Evolutionary conservation across 2,888 invertebrate species (phyloP), one percentile per base, ranked within the genome.

Genomic region (Phytoseiulus persimilis): DNA sequence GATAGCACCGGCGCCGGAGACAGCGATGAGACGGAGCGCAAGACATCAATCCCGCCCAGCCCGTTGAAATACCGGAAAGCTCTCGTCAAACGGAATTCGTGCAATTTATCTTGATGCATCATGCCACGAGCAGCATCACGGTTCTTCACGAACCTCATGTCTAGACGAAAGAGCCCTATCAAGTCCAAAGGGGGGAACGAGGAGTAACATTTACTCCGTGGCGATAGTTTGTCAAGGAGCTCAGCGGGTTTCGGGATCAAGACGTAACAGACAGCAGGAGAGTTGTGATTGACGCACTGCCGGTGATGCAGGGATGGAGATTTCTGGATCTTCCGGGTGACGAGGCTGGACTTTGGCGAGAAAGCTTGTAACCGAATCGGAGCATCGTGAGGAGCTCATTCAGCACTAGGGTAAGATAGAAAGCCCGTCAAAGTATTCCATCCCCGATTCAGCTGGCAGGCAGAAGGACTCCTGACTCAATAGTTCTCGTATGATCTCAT

Each of bases 51-150:
- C 14, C 83, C 83, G 33, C 83, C 83, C 1, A 83, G 83, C 28
- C 31, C 31, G 18, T 33, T 83, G 11, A 83, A 83, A 28, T 83
- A 31, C 33, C 31, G 83, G 33, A 33, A 83, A 2, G 83, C 83
- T 32, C 83, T 83, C 83, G 31, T 33, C 33, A 83, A 83, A 83
- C 83, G 83, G 3, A 83, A 83, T 28, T 83, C 83, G 9, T 83
- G 83, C 31, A 83, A 18, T 2, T 11, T 83, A 11, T 83, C 83
- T 23, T 83, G 65, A 65, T 2, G 1, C 18, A 2, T 23, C 18
- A 2, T 2, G 1, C 65, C 18, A 18, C 14, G 1, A 23, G 18
- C 5, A 2, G 65, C 65, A 3, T 23, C 5, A 65, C 28, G 28
- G 65, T 18, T 65, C 65, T 3, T 28, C 65, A 28, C 65, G n/a